phyloP scores from a whole-genome alignment of 2,797 vertebrate species.

The Diplodus puntazzo region DNA sequence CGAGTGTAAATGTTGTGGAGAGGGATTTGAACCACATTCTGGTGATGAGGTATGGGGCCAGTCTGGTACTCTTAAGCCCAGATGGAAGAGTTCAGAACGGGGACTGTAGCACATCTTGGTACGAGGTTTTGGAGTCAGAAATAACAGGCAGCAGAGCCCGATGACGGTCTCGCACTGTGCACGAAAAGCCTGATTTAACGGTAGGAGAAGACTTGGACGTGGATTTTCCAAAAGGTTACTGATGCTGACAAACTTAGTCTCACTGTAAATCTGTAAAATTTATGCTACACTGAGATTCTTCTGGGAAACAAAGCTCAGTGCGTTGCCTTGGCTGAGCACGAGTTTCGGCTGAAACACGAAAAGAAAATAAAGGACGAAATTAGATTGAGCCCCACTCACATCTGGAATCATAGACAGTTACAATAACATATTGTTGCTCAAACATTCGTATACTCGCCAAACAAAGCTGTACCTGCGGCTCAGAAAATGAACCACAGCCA shows the following conservation, averaged over 20 bases:
- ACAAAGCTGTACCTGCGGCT: slow-evolving; percentile 10
- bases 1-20: slow-evolving; percentile 83
- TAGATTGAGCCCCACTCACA: slow-evolving; percentile 11
- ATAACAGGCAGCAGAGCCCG: slow-evolving; percentile 23
- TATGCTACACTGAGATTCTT: slow-evolving; percentile 21
- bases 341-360: slow-evolving; percentile 11
- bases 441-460: not conserved
- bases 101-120: slow-evolving; percentile 58
- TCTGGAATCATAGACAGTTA: slow-evolving; percentile 19
- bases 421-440: slow-evolving; percentile 8
- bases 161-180: slow-evolving; percentile 10
- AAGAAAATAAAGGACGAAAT: slow-evolving; percentile 28
- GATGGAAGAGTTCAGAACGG: slow-evolving; percentile 72
- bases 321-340: slow-evolving; percentile 9
- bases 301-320: slow-evolving; percentile 10
- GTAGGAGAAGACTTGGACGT: slow-evolving; percentile 35
- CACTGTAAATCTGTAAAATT: slow-evolving; percentile 40
- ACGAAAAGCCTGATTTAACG: slow-evolving; percentile 27
- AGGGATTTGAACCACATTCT: slow-evolving; percentile 80
- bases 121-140: slow-evolving; percentile 32
- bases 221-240: slow-evolving; percentile 31
- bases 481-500: not conserved
- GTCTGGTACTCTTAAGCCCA: slow-evolving; percentile 78
- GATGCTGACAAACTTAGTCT: slow-evolving; percentile 29
- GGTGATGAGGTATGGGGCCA: slow-evolving; percentile 79